A percentile compares a stretch with the other conserved stretches of the same genome.
Conservation (phyloP, 2,113 vertebrate species). For the Ellobius talpinus region DNA sequence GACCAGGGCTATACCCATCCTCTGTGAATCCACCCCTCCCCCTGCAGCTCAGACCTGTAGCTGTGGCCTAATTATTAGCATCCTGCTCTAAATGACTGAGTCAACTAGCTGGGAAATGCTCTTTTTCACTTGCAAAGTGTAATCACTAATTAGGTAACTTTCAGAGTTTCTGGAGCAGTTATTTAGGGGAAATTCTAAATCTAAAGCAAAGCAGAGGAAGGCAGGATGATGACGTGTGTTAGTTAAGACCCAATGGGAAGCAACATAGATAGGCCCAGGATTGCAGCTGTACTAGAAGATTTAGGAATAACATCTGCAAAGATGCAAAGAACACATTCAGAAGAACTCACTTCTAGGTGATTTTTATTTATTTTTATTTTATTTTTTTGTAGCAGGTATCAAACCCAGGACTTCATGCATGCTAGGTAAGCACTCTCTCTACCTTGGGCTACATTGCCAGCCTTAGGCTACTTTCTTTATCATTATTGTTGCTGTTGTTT, state of each 20-base stretch:
- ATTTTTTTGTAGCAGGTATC: neutral
- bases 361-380: too few relatives aligned
- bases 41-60: slow-evolving; percentile 36
- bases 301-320: neutral
- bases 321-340: slow-evolving; percentile 42
- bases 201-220: slow-evolving; percentile 41
- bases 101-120: slow-evolving; percentile 65
- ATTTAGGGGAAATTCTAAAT: slow-evolving; percentile 60
- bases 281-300: neutral
- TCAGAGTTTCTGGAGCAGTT: slow-evolving; percentile 64
- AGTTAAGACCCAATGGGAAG: neutral
- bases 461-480: neutral
- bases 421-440: neutral
- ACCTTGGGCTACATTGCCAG: neutral
- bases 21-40: neutral
- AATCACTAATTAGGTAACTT: slow-evolving; percentile 67
- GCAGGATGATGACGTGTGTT: neutral
- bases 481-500: neutral
- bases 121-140: slow-evolving; percentile 66
- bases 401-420: too few relatives aligned
- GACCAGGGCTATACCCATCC: neutral
- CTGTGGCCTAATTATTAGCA: slow-evolving; percentile 58
- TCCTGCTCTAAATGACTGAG: slow-evolving; percentile 60
- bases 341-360: slow-evolving; percentile 18
- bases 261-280: neutral